A percentile compares a stretch with the other conserved stretches of the same genome.
Evolutionary conservation across 2,888 invertebrate genomes (phyloP).

Genomic region (Hemithea aestivaria): DNA sequence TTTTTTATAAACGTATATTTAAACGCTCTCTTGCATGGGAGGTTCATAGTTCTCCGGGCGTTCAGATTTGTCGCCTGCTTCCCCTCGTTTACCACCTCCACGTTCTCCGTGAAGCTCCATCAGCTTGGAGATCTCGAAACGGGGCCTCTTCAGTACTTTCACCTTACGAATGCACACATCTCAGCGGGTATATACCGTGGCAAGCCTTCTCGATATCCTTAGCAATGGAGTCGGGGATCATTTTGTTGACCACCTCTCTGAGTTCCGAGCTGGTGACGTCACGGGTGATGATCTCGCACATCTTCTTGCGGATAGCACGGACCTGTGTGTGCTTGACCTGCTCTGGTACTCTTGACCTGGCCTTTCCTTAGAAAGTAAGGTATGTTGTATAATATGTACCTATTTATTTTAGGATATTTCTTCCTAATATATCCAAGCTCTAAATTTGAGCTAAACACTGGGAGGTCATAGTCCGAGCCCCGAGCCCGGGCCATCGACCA

Average conservation of each 20-base stretch:
- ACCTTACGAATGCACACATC: constrained; percentile 94
- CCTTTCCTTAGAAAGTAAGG: no score
- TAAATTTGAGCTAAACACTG: constrained; percentile 97
- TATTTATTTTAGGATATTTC: constrained; percentile 86
- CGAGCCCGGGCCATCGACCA: constrained; percentile 91
- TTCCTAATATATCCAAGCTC: constrained; percentile 95
- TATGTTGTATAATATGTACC: no score
- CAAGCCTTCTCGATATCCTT: constrained; percentile 99
- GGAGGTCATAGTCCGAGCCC: constrained; percentile 90
- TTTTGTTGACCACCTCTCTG: constrained; percentile 97
- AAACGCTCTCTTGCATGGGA: constrained; percentile 97
- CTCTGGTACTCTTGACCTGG: no score
- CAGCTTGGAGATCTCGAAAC: constrained; percentile 97
- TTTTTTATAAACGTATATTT: constrained; percentile 64
- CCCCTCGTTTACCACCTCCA: constrained; percentile 85
- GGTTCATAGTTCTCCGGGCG: constrained; percentile 98
- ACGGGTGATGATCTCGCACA: constrained; percentile 97
- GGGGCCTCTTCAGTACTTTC: constrained; percentile 98
- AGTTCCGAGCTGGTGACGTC: constrained; percentile 95
- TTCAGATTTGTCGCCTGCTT: constrained; percentile 92
- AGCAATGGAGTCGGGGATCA: constrained; percentile 98
- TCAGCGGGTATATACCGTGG: constrained; percentile 97
- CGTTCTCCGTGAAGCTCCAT: constrained; percentile 97
- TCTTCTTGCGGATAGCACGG: constrained; percentile 96
- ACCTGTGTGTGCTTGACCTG: no score